These are phyloP conservation scores for Passer domesticus DNA, from an alignment of 2,113 vertebrate species.

Conservation along the genomic window DNA sequence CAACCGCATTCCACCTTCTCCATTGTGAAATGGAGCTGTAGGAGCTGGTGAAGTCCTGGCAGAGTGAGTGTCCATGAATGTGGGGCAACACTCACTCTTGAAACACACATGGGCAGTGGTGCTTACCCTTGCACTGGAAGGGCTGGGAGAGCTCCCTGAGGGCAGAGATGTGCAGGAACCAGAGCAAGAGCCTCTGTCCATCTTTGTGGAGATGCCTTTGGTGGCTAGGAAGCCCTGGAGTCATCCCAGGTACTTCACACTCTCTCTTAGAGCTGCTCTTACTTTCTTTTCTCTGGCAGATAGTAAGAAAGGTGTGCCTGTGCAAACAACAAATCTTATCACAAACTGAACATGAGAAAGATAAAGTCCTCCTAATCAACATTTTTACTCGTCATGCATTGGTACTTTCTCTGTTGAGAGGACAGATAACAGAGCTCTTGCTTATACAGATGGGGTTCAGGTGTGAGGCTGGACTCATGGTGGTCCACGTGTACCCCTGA, in stretches of 20 bases:
- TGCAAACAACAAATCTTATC: neutral
- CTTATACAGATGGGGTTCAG: neutral
- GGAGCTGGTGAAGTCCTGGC: neutral
- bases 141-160: neutral
- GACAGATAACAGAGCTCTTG: neutral
- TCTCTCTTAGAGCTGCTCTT: neutral
- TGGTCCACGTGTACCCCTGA: neutral
- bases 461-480: accelerated
- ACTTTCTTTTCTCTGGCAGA: neutral
- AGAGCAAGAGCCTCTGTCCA: neutral
- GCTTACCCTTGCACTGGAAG: accelerated
- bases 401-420: neutral
- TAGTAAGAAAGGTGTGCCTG: neutral
- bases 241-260: accelerated
- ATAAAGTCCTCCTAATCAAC: slow-evolving; percentile 1
- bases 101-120: neutral
- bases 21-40: neutral
- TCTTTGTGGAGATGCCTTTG: neutral
- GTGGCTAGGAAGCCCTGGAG: neutral
- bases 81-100: accelerated
- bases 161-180: neutral
- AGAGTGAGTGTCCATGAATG: neutral
- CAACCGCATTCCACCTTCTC: accelerated
- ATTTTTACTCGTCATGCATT: neutral
- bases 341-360: neutral